These are phyloP conservation scores for Micromussa lordhowensis DNA, from an alignment of 92 coral and sea anemone genomes.

Conservation along the genomic window DNA sequence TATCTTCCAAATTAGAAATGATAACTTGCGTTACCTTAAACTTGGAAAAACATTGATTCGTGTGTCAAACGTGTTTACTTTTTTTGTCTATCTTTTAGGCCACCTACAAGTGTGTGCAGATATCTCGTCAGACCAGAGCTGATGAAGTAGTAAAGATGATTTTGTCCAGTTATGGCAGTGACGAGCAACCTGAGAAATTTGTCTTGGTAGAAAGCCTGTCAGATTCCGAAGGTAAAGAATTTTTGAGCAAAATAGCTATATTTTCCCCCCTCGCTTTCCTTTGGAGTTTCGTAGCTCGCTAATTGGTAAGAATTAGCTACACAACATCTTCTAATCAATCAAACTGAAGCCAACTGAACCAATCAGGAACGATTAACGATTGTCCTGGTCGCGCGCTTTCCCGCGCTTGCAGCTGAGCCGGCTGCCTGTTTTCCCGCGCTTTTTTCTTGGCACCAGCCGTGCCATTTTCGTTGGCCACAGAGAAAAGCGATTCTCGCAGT, in stretches of 20 bases:
- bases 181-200: slow-evolving; percentile 76
- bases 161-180: slow-evolving; percentile 67
- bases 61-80: background rate
- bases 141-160: slow-evolving; percentile 72
- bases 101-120: slow-evolving; percentile 76
- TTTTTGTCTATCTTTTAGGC: slow-evolving; percentile 46
- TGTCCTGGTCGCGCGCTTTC: background rate
- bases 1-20: too few species aligned
- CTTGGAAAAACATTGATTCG: background rate
- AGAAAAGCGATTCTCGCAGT: background rate
- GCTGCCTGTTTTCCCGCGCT: background rate
- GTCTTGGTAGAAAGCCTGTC: slow-evolving; percentile 79
- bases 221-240: slow-evolving; percentile 66
- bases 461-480: too few species aligned
- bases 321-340: background rate
- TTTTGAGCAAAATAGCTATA: background rate
- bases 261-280: background rate
- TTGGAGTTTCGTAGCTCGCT: background rate
- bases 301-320: background rate
- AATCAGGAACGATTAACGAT: background rate
- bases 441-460: background rate
- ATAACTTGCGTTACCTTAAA: too few species aligned
- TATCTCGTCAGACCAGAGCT: slow-evolving; percentile 83
- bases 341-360: background rate
- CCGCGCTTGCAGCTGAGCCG: background rate